Percentiles rank a stretch among this genome's conserved stretches.
Evolutionary conservation across 1,140 invertebrate genomes (phyloP).

Genomic region (Atta cephalotes): DNA sequence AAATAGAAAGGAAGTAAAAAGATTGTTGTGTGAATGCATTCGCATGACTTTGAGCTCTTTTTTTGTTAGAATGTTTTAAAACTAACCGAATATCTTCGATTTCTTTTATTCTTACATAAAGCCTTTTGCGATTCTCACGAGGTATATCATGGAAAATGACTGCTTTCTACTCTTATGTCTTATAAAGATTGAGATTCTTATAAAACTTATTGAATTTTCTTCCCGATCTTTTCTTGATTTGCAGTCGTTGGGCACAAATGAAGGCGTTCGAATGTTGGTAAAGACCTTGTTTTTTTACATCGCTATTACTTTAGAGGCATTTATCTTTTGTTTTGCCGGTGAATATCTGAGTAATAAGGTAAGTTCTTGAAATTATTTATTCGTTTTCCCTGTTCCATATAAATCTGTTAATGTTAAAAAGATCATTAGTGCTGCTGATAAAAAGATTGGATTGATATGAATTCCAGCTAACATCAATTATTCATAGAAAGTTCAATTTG

Average conservation of each 20-base stretch:
- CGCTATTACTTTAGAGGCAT: conserved; percentile 59
- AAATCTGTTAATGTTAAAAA: background rate
- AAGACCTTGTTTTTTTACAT: conserved; percentile 61
- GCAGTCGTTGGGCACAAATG: conserved; percentile 38
- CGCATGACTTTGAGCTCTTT: background rate
- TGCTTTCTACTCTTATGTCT: background rate
- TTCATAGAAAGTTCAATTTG: too few relatives aligned
- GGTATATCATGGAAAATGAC: background rate
- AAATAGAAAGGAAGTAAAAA: background rate
- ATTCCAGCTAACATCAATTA: too few relatives aligned
- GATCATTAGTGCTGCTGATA: background rate
- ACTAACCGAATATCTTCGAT: background rate
- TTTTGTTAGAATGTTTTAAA: too few relatives aligned
- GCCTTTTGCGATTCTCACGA: background rate
- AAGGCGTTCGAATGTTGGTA: background rate
- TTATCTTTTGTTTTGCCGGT: conserved; percentile 67
- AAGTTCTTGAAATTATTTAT: conserved; percentile 7
- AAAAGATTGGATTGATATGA: background rate
- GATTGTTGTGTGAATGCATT: background rate
- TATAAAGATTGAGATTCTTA: background rate
- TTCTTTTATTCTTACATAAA: background rate
- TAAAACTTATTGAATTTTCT: background rate
- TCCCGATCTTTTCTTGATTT: conserved; percentile 3
- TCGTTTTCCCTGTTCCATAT: background rate
- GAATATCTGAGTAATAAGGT: conserved; percentile 68